A percentile compares a stretch with the other conserved stretches of the same genome.
Conservation (phyloP, 1,140 invertebrate species). For the Nixonia krombeini region DNA sequence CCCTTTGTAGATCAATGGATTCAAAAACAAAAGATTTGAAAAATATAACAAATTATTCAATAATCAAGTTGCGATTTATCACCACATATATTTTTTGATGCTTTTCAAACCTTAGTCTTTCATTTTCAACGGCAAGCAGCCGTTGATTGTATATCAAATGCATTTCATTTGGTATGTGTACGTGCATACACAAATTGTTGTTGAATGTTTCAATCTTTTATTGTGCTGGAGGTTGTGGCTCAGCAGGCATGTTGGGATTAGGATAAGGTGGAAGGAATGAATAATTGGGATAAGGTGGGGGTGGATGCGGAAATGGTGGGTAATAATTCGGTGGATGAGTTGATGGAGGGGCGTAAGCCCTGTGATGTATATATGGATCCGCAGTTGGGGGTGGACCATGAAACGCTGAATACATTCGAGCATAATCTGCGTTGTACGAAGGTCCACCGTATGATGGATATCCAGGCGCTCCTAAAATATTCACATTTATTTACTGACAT, state of each 20-base stretch:
- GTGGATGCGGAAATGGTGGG: slow-evolving; percentile 65
- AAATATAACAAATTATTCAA: too few relatives aligned
- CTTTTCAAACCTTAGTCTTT: too few relatives aligned
- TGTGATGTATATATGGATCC: slow-evolving; percentile 65
- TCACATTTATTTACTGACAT: too few relatives aligned
- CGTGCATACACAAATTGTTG: too few relatives aligned
- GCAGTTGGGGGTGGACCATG: slow-evolving; percentile 64
- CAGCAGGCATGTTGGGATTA: slow-evolving; percentile 65
- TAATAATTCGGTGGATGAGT: slow-evolving; percentile 67
- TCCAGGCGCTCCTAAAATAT: slow-evolving; percentile 58
- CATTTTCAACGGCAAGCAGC: neutral
- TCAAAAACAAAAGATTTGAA: neutral
- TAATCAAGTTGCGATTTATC: too few relatives aligned
- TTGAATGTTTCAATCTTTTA: slow-evolving; percentile 44
- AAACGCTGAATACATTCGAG: slow-evolving; percentile 70
- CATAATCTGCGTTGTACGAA: slow-evolving; percentile 67
- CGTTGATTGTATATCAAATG: too few relatives aligned
- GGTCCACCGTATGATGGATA: slow-evolving; percentile 64
- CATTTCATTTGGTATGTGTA: too few relatives aligned
- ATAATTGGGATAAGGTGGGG: slow-evolving; percentile 70
- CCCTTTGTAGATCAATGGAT: neutral
- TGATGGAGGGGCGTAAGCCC: slow-evolving; percentile 60
- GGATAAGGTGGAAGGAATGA: slow-evolving; percentile 65
- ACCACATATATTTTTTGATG: too few relatives aligned
- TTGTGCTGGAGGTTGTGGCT: slow-evolving; percentile 66